Evolutionary conservation across 2,113 vertebrate genomes (phyloP).

Genomic region (Gymnorhina tibicen): DNA sequence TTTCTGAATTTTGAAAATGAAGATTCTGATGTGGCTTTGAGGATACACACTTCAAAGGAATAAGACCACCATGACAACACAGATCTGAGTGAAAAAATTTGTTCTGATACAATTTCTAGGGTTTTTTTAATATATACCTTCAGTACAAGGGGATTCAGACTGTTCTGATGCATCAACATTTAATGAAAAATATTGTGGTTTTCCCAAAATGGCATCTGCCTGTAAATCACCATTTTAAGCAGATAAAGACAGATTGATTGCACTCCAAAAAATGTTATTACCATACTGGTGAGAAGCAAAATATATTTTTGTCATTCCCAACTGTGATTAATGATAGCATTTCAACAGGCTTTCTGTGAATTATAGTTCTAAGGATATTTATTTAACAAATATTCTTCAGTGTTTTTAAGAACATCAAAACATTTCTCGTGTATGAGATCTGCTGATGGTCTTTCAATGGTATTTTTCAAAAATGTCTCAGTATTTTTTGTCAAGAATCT

Average conservation of each 20-base stretch:
- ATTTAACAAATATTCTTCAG: neutral
- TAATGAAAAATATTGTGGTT: neutral
- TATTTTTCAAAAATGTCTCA: neutral
- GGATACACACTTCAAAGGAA: neutral
- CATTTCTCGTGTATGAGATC: neutral
- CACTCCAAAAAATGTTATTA: neutral
- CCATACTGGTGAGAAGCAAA: neutral
- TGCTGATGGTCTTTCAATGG: neutral
- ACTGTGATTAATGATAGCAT: neutral
- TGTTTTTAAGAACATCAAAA: neutral
- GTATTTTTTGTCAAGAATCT: neutral
- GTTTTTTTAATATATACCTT: rapidly evolving
- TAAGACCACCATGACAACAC: neutral
- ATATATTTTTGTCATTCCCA: neutral
- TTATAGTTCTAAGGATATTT: neutral
- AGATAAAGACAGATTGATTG: neutral
- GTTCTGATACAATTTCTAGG: neutral
- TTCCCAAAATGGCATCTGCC: neutral
- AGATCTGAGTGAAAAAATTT: neutral
- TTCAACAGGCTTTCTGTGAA: neutral
- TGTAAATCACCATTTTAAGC: neutral
- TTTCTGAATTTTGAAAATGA: neutral
- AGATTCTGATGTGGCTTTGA: neutral
- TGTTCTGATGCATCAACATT: neutral
- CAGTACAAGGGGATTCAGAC: neutral